Conservation (phyloP, 2,797 vertebrate genomes). For the Pseudochaenichthys georgianus region DNA sequence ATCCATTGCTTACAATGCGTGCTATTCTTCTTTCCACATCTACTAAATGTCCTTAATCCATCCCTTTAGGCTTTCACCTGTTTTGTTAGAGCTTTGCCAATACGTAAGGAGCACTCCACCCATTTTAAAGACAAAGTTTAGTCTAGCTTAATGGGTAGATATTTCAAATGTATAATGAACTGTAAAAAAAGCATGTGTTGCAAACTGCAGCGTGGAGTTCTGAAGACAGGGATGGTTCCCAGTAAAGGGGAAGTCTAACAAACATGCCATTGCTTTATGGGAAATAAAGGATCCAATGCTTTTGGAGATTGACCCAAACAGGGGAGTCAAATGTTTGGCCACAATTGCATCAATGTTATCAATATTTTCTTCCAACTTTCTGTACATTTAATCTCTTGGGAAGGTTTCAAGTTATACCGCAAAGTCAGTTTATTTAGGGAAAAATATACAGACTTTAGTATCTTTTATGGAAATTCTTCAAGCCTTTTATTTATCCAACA, state of each 20-base stretch:
- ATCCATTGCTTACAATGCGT: constrained; percentile 3
- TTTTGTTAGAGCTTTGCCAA: neutral
- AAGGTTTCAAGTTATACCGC: neutral
- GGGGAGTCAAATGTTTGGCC: neutral
- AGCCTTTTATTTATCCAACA: constrained; percentile 16
- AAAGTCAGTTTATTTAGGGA: neutral
- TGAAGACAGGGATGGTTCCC: neutral
- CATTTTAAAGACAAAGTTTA: neutral
- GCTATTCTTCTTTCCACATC: constrained; percentile 7
- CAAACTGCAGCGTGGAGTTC: too few relatives aligned
- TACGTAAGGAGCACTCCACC: neutral
- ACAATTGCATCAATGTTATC: neutral
- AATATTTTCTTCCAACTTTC: neutral
- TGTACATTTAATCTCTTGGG: neutral
- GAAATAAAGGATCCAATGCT: neutral
- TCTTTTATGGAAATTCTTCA: neutral
- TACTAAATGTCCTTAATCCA: neutral
- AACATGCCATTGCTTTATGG: neutral
- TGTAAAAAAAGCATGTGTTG: too few relatives aligned
- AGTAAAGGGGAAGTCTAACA: neutral
- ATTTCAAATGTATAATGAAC: too few relatives aligned
- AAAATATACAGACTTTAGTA: constrained; percentile 6
- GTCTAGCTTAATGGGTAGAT: neutral
- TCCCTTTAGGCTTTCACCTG: neutral
- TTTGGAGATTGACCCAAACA: neutral